These are phyloP conservation scores for Mus pahari DNA, from an alignment of 2,113 vertebrate genomes.

Conservation along the genomic window DNA sequence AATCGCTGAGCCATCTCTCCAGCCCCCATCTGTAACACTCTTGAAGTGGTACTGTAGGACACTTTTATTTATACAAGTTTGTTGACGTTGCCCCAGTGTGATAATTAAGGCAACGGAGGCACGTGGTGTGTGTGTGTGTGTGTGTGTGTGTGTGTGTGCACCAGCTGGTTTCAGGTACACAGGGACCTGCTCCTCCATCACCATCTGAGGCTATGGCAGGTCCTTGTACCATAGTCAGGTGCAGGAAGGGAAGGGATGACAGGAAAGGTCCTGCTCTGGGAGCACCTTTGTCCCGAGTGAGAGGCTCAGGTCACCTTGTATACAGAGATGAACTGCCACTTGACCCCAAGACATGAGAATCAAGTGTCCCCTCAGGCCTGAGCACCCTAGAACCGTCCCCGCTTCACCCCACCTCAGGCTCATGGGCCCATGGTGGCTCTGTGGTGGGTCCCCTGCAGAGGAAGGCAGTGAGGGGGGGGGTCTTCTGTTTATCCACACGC, in stretches of 20 bases:
- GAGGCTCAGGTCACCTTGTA: neutral
- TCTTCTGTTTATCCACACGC: neutral
- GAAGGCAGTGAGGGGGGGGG: neutral
- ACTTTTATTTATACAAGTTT: neutral
- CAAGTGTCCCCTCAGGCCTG: neutral
- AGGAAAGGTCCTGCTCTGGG: neutral
- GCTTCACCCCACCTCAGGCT: neutral
- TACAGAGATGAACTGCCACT: neutral
- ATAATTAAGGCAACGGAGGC: neutral
- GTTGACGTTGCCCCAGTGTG: neutral
- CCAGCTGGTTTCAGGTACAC: neutral
- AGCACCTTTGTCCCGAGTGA: neutral
- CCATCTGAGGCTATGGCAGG: neutral
- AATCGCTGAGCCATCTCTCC: no score
- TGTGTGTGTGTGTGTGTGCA: neutral
- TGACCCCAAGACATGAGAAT: neutral
- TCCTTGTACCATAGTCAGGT: neutral
- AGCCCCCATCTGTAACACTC: neutral
- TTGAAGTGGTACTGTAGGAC: neutral
- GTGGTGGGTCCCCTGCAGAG: neutral
- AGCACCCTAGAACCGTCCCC: neutral
- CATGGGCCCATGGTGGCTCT: fast-evolving
- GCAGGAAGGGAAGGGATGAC: neutral
- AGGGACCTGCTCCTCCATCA: neutral
- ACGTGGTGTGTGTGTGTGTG: neutral